Evolutionary conservation across 2,113 vertebrate species (phyloP).

Genomic region (Corydoras sp.): DNA sequence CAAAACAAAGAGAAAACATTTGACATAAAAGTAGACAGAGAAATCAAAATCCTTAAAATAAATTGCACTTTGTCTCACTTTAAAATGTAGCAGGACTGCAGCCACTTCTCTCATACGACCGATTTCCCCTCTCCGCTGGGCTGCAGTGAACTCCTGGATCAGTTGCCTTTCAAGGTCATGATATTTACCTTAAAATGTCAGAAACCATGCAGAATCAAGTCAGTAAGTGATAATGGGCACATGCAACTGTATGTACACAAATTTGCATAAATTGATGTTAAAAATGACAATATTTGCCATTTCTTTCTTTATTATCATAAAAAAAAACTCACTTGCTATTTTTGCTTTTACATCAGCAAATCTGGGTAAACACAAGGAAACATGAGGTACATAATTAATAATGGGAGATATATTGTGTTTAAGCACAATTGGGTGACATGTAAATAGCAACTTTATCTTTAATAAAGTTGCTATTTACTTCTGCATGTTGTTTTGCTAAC

Average conservation of each 20-base stretch:
- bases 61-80: conserved; percentile 69
- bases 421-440: neutral
- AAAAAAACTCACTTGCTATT: conserved; percentile 89
- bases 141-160: conserved; percentile 95
- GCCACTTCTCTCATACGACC: conserved; percentile 96
- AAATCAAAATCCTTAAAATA: neutral
- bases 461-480: too few species aligned
- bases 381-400: conserved; percentile 22
- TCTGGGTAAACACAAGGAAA: conserved; percentile 63
- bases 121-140: conserved; percentile 88
- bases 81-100: conserved; percentile 96
- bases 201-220: too few species aligned
- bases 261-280: too few species aligned
- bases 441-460: too few species aligned
- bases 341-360: conserved; percentile 99
- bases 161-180: conserved; percentile 97
- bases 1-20: conserved; percentile 27
- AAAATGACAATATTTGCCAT: too few species aligned
- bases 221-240: too few species aligned
- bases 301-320: too few species aligned
- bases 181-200: conserved; percentile 81
- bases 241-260: too few species aligned
- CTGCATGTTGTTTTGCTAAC: too few species aligned
- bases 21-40: neutral
- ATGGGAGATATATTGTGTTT: neutral